phyloP scores from a whole-genome alignment of 2,888 invertebrate genomes.

The Lysandra bellargus region DNA sequence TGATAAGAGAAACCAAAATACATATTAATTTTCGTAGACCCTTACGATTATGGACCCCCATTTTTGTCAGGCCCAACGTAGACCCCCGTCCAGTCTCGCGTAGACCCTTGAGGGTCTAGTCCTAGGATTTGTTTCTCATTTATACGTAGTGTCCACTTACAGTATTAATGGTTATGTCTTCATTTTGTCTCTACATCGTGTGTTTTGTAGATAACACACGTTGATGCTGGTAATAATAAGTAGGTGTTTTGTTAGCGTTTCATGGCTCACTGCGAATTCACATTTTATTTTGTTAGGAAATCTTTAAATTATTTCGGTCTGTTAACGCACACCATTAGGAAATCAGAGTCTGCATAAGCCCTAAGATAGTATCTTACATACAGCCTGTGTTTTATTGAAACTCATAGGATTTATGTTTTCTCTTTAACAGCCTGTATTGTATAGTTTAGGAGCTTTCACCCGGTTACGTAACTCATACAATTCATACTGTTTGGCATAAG shows the following conservation, averaged over 20 bases:
- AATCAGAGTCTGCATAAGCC: background rate
- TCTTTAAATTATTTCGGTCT: background rate
- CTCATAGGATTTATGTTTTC: constrained; percentile 15
- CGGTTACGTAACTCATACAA: background rate
- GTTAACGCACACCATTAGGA: background rate
- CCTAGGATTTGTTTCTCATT: constrained; percentile 16
- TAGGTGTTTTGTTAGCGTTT: background rate
- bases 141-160: background rate
- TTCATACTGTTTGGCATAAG: constrained; percentile 16
- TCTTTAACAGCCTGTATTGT: constrained; percentile 7
- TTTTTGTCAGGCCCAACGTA: too few relatives aligned
- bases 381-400: constrained; percentile 4
- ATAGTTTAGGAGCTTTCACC: constrained; percentile 12
- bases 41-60: too few relatives aligned
- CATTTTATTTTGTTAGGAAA: background rate
- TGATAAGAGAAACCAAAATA: too few relatives aligned
- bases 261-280: background rate
- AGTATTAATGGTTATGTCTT: constrained; percentile 11
- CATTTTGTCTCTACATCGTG: constrained; percentile 3
- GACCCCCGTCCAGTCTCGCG: too few relatives aligned
- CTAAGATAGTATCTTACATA: background rate
- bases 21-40: too few relatives aligned
- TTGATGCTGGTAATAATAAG: background rate
- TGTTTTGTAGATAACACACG: background rate
- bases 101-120: background rate